Base-by-base conservation (phyloP, 2,113 vertebrate genomes). In the Silurus asotus region DNA sequence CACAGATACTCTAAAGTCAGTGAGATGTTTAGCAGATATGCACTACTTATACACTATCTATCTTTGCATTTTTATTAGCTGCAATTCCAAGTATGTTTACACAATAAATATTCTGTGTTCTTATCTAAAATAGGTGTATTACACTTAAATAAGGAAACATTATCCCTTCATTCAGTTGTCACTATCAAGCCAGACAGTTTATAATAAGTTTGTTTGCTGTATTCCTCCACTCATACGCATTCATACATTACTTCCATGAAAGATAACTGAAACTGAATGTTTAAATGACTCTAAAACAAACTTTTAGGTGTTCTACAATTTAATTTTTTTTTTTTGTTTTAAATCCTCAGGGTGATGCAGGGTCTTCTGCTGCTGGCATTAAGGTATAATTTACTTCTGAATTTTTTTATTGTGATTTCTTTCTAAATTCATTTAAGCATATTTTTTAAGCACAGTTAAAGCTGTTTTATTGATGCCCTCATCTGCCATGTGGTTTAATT, bases 281-380 rank as follows among this genome's bases (percentile, higher is more conserved):
- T 56, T 85, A 25, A 69, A 58, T 45, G 25, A 20, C 15, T 77
- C 56, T 58, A 59, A 58, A 28, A 61, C 1, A 10, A 10, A 49
- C 69, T 28, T 62, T 23, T 45, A 61, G 65, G 5, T 49, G 28
- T 37, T 62, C 37, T 58, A 25, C 55, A 65, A 85, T 55, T 45
- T 74, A 49, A 69, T 58, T 25, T 19, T 14, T 58, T 25, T 19
- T 14, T 82, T 65, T 51, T 82, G 7, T 84, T 81, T n/a, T 72
- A 76, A 69, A 87, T 62, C 72, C 75, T 87, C 87, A 99, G 98
- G 98, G 98, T 88, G 97, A 98, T 83, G 94, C 98, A 5, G 98
- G 98, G 81, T 99, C 98, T 0, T 98, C 98, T 88, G 98, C 98
- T n/a, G 98, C 97, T 79, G 98, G 98, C 91, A 99, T 99, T 90